Evolutionary conservation across 2,888 invertebrate species (phyloP).

Genomic region (Tipula unca): DNA sequence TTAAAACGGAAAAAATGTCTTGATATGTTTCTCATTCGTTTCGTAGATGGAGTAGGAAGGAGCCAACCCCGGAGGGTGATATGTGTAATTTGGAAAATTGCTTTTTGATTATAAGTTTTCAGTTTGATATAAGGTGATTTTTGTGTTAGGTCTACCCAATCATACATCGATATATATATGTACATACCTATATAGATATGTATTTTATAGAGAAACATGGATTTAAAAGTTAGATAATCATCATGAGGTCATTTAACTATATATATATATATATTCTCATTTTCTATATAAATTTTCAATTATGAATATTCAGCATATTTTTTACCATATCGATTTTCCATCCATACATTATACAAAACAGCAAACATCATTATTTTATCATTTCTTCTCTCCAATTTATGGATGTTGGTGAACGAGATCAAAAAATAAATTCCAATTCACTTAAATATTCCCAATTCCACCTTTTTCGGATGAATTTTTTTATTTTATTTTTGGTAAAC

Average conservation of each 20-base stretch:
- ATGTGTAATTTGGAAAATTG: background rate
- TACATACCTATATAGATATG: background rate
- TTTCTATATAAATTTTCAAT: background rate
- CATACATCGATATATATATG: background rate
- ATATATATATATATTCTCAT: no score
- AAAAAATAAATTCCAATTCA: background rate
- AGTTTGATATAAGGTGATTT: background rate
- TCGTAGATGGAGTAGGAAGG: background rate
- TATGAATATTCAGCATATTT: background rate
- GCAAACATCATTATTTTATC: constrained; percentile 2
- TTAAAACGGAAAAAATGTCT: constrained; percentile 8
- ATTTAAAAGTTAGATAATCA: background rate
- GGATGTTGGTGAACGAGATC: background rate
- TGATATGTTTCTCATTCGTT: background rate
- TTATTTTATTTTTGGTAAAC: background rate
- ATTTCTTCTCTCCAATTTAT: background rate
- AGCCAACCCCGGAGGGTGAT: background rate
- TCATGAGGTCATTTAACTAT: background rate
- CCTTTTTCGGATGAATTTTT: background rate
- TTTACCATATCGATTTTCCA: background rate
- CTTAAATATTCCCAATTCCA: background rate
- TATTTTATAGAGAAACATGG: background rate
- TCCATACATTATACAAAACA: background rate
- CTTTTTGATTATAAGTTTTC: background rate
- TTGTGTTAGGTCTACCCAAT: background rate